Evolutionary conservation across 2,113 vertebrate genomes (phyloP), one percentile per base, ranked within the genome.

Genomic region (Parotia lawesii): DNA sequence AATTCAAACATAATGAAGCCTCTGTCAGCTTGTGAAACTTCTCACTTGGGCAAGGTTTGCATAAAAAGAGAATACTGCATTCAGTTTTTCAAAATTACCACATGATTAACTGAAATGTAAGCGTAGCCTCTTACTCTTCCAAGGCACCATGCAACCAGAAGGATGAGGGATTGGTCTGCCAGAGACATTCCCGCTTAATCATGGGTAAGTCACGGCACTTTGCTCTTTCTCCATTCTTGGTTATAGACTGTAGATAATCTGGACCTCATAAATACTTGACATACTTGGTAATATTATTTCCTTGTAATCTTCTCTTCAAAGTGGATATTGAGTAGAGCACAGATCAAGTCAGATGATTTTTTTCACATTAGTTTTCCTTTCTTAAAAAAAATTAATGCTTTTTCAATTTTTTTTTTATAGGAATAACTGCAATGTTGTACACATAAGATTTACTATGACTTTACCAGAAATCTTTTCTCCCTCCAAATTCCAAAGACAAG

Each of bases 141-240:
- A 78, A 60, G 73, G 53, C 66, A 87, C 17, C 16, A 23, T 28
- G 44, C 44, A 74, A 54, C 14, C 35, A 89, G 54, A 73, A 85
- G 66, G 37, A 82, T 24, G n/a, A 92, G 56, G 44, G 48, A n/a
- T 24, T 48, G 5, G 11, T 57, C 77, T 87, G 65, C 65, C 86
- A 94, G 91, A 87, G 15, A 45, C 33, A 51, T 81, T 95, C 44
- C 27, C 67, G 12, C 38, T 85, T 78, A 92, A 75, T 81, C 65
- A 81, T 2, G 56, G 38, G 6, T 60, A 87, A 89, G 65, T 67
- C 40, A 60, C 0, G 0, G 37, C 70, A 78, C 44, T 78, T 80
- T 28, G 11, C 15, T 89, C 69, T 85, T 89, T 93, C 73, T 96
- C 89, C 89, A 85, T 96, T 91, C 91, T 91, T 93, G 89, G 91